Percentiles rank a stretch among this genome's conserved stretches.
phyloP scores from a whole-genome alignment of 2,797 vertebrate genomes.

The Jordanella pulchra region DNA sequence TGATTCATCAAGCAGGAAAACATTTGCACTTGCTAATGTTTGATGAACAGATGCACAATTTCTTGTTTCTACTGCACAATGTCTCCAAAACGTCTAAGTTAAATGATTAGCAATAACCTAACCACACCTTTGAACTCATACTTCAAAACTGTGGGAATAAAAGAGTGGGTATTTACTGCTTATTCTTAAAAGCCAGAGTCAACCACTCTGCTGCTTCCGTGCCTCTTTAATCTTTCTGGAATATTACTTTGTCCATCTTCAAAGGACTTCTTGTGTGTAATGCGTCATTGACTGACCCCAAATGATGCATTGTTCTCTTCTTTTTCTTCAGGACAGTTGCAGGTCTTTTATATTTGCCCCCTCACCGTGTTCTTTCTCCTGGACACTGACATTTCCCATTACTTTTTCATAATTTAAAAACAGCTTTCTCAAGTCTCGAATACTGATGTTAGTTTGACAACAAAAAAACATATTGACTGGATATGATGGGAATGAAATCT shows the following conservation, averaged over 20 bases:
- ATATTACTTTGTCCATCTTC: constrained; percentile 7
- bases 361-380: not conserved
- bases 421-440: not conserved
- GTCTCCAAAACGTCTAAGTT: not conserved
- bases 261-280: not conserved
- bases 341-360: not conserved
- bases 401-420: not conserved
- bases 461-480: not conserved
- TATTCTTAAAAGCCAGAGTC: not conserved
- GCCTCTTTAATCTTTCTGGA: not conserved
- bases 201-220: not conserved
- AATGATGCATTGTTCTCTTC: not conserved
- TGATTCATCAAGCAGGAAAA: no score
- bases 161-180: not conserved
- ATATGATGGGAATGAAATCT: not conserved
- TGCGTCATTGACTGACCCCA: not conserved
- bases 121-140: constrained; percentile 1
- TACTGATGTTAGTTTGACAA: not conserved
- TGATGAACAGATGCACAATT: no score
- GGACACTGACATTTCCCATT: not conserved
- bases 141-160: not conserved
- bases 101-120: not conserved
- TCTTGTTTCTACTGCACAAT: not conserved
- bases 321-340: not conserved
- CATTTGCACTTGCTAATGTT: no score